These are phyloP conservation scores for Mesaphorura yosii DNA, from an alignment of 1,140 invertebrate species.

Conservation along the genomic window DNA sequence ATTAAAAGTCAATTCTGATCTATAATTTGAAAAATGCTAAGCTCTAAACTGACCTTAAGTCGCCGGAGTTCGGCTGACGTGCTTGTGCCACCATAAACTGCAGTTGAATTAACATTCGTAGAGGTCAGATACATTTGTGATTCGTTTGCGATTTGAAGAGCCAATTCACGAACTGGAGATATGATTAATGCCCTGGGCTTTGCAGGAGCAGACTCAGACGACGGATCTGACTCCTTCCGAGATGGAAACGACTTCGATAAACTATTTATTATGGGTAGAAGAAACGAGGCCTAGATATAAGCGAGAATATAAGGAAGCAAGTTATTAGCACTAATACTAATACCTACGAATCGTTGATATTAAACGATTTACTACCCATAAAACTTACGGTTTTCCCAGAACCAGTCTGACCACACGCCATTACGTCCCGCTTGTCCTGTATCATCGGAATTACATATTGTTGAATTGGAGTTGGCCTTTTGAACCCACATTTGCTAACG, in stretches of 20 bases:
- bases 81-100: slow-evolving; percentile 76
- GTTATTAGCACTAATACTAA: neutral
- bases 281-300: slow-evolving; percentile 64
- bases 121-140: slow-evolving; percentile 68
- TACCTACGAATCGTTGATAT: neutral
- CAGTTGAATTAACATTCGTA: slow-evolving; percentile 56
- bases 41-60: slow-evolving; percentile 40
- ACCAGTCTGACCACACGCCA: slow-evolving; percentile 95
- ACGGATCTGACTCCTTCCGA: slow-evolving; percentile 34
- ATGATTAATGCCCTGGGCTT: slow-evolving; percentile 64
- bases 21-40: neutral
- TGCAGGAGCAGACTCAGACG: slow-evolving; percentile 31
- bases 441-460: slow-evolving; percentile 80
- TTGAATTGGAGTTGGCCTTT: slow-evolving; percentile 83
- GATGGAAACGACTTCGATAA: slow-evolving; percentile 47
- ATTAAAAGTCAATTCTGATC: neutral
- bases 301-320: neutral
- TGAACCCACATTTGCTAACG: slow-evolving; percentile 66
- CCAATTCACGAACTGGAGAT: slow-evolving; percentile 82
- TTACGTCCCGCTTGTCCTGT: slow-evolving; percentile 64
- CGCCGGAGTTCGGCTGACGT: slow-evolving; percentile 56
- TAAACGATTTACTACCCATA: neutral
- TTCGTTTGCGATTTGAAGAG: slow-evolving; percentile 74
- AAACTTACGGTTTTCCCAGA: slow-evolving; percentile 76
- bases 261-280: slow-evolving; percentile 71